phyloP scores from a whole-genome alignment of 2,113 vertebrate genomes.

The Ceyx cyanopectus region DNA sequence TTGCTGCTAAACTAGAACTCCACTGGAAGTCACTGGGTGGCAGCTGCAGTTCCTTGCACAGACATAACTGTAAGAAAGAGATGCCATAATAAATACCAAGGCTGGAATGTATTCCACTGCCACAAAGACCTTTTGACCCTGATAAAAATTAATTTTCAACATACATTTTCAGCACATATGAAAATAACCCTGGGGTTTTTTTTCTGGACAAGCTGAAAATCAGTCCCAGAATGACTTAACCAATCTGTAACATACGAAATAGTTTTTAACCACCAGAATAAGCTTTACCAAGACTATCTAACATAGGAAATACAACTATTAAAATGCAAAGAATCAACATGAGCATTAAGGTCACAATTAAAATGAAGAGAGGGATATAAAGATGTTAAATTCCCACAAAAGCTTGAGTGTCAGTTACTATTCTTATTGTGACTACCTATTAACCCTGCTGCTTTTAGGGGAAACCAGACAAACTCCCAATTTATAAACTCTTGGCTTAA shows the following conservation, averaged over 20 bases:
- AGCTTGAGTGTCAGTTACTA: neutral
- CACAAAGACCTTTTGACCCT: neutral
- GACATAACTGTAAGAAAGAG: conserved; percentile 80
- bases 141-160: neutral
- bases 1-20: conserved; percentile 85
- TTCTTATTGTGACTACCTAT: neutral
- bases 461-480: neutral
- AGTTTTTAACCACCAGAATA: neutral
- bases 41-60: conserved; percentile 94
- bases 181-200: neutral
- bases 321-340: neutral
- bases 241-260: neutral
- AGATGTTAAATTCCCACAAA: neutral
- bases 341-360: neutral
- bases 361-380: neutral
- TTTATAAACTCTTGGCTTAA: neutral
- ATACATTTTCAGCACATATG: neutral
- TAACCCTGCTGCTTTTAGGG: fast-evolving
- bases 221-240: neutral
- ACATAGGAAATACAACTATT: neutral
- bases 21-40: conserved; percentile 85
- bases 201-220: neutral
- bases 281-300: neutral
- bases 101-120: neutral
- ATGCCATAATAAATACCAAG: neutral